Base-by-base conservation (phyloP, 2,888 invertebrate species). In the Elysia crispata region DNA sequence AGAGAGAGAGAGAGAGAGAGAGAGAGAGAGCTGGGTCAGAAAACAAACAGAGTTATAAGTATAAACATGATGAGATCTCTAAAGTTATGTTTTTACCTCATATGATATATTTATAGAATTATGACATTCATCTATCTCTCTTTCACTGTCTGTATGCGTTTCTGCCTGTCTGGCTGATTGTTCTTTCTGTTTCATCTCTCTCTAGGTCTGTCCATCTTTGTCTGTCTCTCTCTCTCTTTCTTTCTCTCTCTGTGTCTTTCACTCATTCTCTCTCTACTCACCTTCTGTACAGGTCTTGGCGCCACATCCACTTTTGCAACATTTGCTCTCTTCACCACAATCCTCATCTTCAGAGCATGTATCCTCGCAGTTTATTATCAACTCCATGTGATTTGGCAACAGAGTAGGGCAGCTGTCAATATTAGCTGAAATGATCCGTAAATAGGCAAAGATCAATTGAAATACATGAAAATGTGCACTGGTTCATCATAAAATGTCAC, bases 221-320 rank as follows among this genome's bases (percentile, higher is more conserved):
- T 20, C 33, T 15, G 15, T 49, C 31, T 33, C 1, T 69, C 23
- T 33, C 31, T 33, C 5, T 69, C 30, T 20, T 18, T 69, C 33
- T 5, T 5, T 20, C 31, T 20, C 13, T 1, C 28, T 11, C n/a
- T 1, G 31, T 18, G 18, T 31, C n/a, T 1, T 23, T 57, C 23
- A 3, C 31, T 11, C 5, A 30, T 11, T 41, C 41, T 11, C 41
- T 41, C 41, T 41, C 5, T 41, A 41, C 57, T 57, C 33, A 74
- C 74, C 60, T 60, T 74, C 74, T 60, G 60, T 54, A 60, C 74
- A 74, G 23, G 60, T 6, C 28, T 18, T 30, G 23, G 57, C 57
- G 1, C 54, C 54, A 74, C 74, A 74, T 1, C 57, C 20, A 30
- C 33, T 54, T 28, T 74, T 28, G 31, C 74, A 74, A 15, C 74